Percentiles rank a stretch among this genome's conserved stretches.
phyloP scores from a whole-genome alignment of 2,113 vertebrate species.

The Talpa occidentalis region DNA sequence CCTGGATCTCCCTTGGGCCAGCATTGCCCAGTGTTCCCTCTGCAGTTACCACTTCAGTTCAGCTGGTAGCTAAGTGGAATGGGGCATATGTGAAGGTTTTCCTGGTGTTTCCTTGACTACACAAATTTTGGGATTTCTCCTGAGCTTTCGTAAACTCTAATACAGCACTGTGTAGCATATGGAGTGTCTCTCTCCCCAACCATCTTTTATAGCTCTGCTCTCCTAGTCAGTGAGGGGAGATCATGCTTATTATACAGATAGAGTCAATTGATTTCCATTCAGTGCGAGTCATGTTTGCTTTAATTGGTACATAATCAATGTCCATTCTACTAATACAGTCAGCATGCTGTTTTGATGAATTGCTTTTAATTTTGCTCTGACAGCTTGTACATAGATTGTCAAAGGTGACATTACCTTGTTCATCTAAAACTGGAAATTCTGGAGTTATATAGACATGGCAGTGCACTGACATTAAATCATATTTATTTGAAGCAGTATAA shows the following conservation, averaged over 20 bases:
- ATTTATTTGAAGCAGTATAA: conserved; percentile 32
- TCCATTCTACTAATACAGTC: conserved; percentile 54
- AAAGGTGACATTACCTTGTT: conserved; percentile 63
- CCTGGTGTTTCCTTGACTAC: background rate
- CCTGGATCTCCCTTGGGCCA: background rate
- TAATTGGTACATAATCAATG: conserved; percentile 73
- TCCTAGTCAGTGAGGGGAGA: background rate
- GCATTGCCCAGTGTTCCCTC: background rate
- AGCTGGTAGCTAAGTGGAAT: background rate
- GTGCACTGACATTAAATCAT: conserved; percentile 7
- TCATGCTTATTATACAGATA: background rate
- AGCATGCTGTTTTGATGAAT: conserved; percentile 58
- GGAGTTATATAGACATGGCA: background rate
- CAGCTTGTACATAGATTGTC: conserved; percentile 59
- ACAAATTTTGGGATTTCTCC: background rate
- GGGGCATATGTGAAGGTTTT: fast-evolving
- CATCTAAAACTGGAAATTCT: conserved; percentile 50
- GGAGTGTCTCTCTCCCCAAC: background rate
- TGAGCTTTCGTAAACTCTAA: background rate
- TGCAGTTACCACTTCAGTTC: background rate
- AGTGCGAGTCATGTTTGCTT: conserved; percentile 43
- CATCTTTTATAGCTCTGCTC: background rate
- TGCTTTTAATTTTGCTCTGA: conserved; percentile 68
- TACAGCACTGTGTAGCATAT: fast-evolving
- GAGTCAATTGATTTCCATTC: conserved; percentile 57